phyloP scores from a whole-genome alignment of 2,888 invertebrate species.

The Lycocerus yunnanus region DNA sequence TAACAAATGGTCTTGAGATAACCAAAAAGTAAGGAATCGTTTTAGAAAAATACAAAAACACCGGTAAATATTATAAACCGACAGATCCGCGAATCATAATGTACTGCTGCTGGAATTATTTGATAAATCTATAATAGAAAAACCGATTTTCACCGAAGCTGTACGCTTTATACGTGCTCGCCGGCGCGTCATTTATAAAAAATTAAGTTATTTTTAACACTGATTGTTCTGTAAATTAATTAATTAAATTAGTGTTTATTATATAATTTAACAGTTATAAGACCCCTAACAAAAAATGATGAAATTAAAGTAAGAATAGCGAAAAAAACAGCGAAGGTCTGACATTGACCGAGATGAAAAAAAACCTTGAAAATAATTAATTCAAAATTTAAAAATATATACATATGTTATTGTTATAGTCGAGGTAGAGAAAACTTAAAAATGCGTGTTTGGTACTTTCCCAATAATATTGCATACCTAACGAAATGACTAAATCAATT shows the following conservation, averaged over 20 bases:
- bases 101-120: slow-evolving; percentile 8
- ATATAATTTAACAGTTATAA: background rate
- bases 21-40: background rate
- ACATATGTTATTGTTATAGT: background rate
- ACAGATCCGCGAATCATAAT: slow-evolving; percentile 10
- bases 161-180: slow-evolving; percentile 8
- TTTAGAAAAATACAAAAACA: background rate
- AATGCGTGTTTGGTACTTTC: background rate
- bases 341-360: background rate
- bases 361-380: background rate
- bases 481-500: background rate
- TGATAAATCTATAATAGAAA: slow-evolving; percentile 21
- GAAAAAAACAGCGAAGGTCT: background rate
- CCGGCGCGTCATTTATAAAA: background rate
- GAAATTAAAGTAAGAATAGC: background rate
- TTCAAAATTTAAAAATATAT: background rate
- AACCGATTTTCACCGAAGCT: slow-evolving; percentile 10
- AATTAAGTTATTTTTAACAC: slow-evolving; percentile 10
- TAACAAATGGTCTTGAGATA: background rate
- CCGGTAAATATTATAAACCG: background rate
- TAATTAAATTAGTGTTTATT: slow-evolving; percentile 4
- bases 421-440: background rate
- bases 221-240: background rate
- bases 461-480: background rate
- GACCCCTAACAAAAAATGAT: background rate